Conservation (phyloP, 2,113 vertebrate species). For the Felis chaus region DNA sequence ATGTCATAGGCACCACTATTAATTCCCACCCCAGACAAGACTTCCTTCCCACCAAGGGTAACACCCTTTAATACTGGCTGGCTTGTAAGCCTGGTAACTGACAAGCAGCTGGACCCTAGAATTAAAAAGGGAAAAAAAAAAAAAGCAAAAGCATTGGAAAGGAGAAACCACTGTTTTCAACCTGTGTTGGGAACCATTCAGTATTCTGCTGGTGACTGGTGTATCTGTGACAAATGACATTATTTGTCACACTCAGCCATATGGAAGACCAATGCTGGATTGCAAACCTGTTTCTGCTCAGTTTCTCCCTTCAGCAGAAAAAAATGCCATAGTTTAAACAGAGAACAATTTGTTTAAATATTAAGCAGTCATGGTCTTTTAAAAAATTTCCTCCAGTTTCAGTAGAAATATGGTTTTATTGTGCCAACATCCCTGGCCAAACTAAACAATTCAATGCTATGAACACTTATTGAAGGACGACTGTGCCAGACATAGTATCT, state of each 20-base stretch:
- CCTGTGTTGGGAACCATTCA: conserved; percentile 49
- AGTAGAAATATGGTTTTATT: conserved; percentile 22
- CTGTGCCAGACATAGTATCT: neutral
- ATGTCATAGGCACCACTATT: too few relatives aligned
- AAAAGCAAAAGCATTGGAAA: neutral
- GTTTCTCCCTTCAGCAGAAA: neutral
- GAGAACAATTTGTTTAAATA: conserved; percentile 69
- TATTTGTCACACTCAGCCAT: conserved; percentile 70
- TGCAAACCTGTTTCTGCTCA: conserved; percentile 54
- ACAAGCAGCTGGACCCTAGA: neutral
- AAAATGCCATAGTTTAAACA: conserved; percentile 58
- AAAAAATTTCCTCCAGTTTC: neutral
- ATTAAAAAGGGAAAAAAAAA: neutral
- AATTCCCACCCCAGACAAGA: neutral
- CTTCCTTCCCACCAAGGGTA: neutral
- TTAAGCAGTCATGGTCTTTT: conserved; percentile 62
- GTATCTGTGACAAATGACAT: conserved; percentile 67
- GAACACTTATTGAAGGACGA: neutral
- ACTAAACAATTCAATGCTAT: neutral
- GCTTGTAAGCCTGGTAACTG: neutral
- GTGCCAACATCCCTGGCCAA: conserved; percentile 42
- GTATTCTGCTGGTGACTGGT: conserved; percentile 48
- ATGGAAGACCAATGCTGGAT: conserved; percentile 59
- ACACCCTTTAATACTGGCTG: neutral
- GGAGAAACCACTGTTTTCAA: conserved; percentile 59